Conservation (phyloP, 2,797 vertebrate genomes). For the Xiphophorus birchmanni region DNA sequence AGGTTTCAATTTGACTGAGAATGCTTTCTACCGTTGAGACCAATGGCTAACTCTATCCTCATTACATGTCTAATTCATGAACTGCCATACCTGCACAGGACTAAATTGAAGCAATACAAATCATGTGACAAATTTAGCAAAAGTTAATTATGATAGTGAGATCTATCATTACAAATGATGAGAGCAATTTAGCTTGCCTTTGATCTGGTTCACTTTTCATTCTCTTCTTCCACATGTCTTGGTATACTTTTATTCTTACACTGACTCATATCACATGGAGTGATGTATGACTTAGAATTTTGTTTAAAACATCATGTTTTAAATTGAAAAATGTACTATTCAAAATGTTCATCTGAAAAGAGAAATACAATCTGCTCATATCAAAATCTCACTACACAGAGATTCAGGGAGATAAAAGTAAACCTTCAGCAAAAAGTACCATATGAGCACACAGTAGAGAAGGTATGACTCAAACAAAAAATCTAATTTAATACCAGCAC, state of each 20-base stretch:
- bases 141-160: slow-evolving; percentile 41
- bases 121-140: slow-evolving; percentile 40
- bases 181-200: slow-evolving; percentile 7
- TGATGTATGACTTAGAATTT: slow-evolving; percentile 7
- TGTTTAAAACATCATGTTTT: not conserved
- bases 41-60: slow-evolving; percentile 45
- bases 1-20: slow-evolving; percentile 44
- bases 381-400: not conserved
- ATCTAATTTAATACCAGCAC: not conserved
- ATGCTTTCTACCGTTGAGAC: slow-evolving; percentile 42
- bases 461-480: slow-evolving; percentile 73
- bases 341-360: not conserved
- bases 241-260: slow-evolving; percentile 4
- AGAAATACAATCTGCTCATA: not conserved
- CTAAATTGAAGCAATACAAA: slow-evolving; percentile 39
- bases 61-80: slow-evolving; percentile 40
- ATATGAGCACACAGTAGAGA: slow-evolving; percentile 38
- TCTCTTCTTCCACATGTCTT: not conserved
- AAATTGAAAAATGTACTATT: slow-evolving; percentile 9
- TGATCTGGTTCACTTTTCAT: not conserved
- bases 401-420: slow-evolving; percentile 4
- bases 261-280: not conserved
- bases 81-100: slow-evolving; percentile 32
- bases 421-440: slow-evolving; percentile 21
- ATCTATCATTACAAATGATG: slow-evolving; percentile 16